phyloP scores from a whole-genome alignment of 2,113 vertebrate genomes.

The Opisthocomus hoazin region DNA sequence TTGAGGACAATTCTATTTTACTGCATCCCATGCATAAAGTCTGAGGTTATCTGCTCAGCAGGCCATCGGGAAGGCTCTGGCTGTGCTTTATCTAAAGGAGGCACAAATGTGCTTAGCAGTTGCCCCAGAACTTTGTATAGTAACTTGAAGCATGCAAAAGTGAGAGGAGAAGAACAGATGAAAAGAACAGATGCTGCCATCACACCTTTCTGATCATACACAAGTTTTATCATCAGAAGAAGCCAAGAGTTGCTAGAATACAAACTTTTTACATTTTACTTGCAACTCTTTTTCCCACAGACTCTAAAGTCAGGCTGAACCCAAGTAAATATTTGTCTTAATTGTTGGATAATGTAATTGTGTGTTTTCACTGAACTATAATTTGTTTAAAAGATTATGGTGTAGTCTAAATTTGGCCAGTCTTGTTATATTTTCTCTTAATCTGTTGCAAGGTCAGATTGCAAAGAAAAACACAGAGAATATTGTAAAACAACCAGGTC shows the following conservation, averaged over 20 bases:
- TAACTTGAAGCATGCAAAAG: background rate
- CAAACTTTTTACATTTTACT: background rate
- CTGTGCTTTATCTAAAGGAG: conserved; percentile 4
- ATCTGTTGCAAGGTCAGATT: background rate
- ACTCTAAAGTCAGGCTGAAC: background rate
- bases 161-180: background rate
- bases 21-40: conserved; percentile 32
- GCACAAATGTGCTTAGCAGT: conserved; percentile 3
- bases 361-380: background rate
- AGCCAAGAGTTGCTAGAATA: background rate
- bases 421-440: background rate
- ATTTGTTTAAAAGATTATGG: background rate
- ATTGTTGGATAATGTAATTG: background rate
- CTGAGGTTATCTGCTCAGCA: conserved; percentile 44
- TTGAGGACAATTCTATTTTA: conserved; percentile 28
- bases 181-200: background rate
- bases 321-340: background rate
- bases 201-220: background rate
- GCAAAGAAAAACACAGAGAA: background rate
- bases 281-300: background rate
- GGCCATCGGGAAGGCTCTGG: background rate
- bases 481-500: background rate
- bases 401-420: background rate
- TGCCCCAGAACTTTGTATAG: background rate
- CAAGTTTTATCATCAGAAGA: background rate